phyloP scores from a whole-genome alignment of 2,888 invertebrate genomes.

The Pterostichus niger region DNA sequence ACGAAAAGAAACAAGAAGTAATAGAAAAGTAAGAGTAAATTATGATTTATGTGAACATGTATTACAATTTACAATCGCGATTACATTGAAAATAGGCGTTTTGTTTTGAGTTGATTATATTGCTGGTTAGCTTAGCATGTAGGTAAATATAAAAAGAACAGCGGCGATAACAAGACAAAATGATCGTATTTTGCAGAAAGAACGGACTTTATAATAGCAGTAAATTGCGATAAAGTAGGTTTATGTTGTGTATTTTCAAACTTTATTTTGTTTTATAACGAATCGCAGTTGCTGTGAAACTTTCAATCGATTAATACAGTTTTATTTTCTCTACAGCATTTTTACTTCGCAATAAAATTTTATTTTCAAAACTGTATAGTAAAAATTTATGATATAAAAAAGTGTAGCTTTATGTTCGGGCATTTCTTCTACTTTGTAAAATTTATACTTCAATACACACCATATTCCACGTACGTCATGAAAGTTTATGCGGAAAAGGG shows the following conservation, averaged over 20 bases:
- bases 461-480: conserved; percentile 41
- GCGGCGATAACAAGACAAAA: conserved; percentile 24
- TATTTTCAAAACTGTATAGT: conserved; percentile 32
- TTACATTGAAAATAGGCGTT: conserved; percentile 37
- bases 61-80: background rate
- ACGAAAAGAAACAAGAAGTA: no score
- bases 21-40: background rate
- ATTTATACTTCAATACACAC: conserved; percentile 46
- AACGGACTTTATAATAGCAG: conserved; percentile 14
- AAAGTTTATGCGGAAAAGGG: conserved; percentile 35
- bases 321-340: conserved; percentile 15
- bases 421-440: conserved; percentile 41
- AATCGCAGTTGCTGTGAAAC: conserved; percentile 36
- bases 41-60: conserved; percentile 10
- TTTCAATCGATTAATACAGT: conserved; percentile 40
- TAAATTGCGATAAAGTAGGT: conserved; percentile 34
- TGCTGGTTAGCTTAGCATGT: conserved; percentile 2
- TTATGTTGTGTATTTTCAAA: conserved; percentile 26
- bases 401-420: conserved; percentile 26
- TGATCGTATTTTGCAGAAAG: conserved; percentile 21
- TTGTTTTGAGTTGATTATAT: conserved; percentile 31
- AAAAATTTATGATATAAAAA: conserved; percentile 47
- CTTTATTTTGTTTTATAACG: conserved; percentile 42
- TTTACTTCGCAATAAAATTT: conserved; percentile 24
- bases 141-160: conserved; percentile 29